Evolutionary conservation across 2,113 vertebrate species (phyloP).

Genomic region (Rhinopomastus cyanomelas): DNA sequence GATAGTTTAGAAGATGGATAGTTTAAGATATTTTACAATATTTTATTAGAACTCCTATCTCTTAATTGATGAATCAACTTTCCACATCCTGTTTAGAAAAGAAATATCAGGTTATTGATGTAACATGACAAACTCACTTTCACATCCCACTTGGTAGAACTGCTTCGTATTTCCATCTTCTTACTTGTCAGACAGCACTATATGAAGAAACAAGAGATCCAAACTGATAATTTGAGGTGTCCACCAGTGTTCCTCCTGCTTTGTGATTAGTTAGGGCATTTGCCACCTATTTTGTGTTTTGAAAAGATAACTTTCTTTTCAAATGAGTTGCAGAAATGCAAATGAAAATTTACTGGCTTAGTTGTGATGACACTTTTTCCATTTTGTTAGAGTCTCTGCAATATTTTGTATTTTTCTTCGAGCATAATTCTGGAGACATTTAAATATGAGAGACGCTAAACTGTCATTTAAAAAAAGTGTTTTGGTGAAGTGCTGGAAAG

Average conservation of each 20-base stretch:
- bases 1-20: background rate
- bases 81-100: background rate
- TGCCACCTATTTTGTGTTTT: slow-evolving; percentile 21
- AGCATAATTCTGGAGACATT: slow-evolving; percentile 56
- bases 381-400: slow-evolving; percentile 50
- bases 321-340: slow-evolving; percentile 48
- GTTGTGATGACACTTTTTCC: slow-evolving; percentile 56
- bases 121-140: background rate
- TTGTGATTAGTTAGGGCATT: background rate
- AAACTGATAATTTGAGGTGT: background rate
- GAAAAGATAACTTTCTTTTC: slow-evolving; percentile 31
- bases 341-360: slow-evolving; percentile 46
- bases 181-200: background rate
- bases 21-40: background rate
- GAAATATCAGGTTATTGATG: background rate
- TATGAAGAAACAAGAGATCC: background rate
- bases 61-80: background rate
- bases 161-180: background rate
- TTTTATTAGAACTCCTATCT: background rate
- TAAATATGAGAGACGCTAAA: slow-evolving; percentile 57
- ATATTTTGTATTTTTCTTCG: slow-evolving; percentile 66
- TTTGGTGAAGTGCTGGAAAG: slow-evolving; percentile 44
- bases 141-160: background rate
- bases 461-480: slow-evolving; percentile 54
- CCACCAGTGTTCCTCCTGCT: background rate